Evolutionary conservation across 2,797 vertebrate genomes (phyloP).

Genomic region (Phalloptychus januarius): DNA sequence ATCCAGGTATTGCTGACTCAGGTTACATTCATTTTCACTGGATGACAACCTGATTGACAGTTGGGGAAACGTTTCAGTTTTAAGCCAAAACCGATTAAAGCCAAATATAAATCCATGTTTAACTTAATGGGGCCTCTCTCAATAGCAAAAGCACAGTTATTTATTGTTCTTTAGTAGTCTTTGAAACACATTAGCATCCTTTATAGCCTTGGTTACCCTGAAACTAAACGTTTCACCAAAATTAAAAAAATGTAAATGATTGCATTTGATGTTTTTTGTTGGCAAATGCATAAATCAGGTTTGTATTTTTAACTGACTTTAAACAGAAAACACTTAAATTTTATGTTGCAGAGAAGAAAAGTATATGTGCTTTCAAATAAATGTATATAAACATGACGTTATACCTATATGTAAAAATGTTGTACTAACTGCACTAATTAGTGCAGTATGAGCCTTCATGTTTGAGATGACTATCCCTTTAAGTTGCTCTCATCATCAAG

Average conservation of each 20-base stretch:
- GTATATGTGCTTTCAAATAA: background rate
- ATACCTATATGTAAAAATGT: background rate
- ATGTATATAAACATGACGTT: background rate
- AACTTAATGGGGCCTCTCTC: background rate
- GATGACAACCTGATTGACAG: background rate
- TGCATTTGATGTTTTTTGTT: background rate
- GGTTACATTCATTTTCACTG: background rate
- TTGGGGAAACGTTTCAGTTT: background rate
- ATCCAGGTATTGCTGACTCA: background rate
- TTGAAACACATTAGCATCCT: background rate
- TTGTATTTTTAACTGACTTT: background rate
- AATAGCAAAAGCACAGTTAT: background rate
- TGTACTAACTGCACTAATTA: background rate
- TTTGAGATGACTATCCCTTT: background rate
- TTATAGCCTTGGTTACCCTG: background rate
- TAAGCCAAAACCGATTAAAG: background rate
- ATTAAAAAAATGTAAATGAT: background rate
- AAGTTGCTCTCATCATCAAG: background rate
- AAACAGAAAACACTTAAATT: background rate
- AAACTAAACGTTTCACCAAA: background rate
- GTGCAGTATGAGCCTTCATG: background rate
- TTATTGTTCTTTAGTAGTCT: background rate
- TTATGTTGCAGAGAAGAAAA: background rate
- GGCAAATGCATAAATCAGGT: background rate
- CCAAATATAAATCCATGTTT: background rate